These are phyloP conservation scores for Hephaestus fuliginosus DNA, from an alignment of 2,797 vertebrate genomes.

Conservation along the genomic window DNA sequence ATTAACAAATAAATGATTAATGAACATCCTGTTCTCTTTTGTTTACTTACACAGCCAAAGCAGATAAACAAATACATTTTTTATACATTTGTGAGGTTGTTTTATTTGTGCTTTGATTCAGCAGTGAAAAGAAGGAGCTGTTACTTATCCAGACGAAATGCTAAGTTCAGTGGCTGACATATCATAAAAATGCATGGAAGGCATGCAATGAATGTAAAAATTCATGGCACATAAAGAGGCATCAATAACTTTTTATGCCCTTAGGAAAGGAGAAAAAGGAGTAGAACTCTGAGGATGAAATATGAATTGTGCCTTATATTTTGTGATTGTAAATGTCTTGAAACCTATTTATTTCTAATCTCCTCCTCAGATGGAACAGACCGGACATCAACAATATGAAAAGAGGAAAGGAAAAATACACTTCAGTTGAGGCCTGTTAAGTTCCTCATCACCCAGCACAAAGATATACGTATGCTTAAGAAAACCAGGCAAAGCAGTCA, in stretches of 20 bases:
- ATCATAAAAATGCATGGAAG: conserved; percentile 12
- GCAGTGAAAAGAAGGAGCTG: background rate
- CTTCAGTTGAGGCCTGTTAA: conserved; percentile 83
- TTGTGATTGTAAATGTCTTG: conserved; percentile 37
- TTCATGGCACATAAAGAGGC: conserved; percentile 12
- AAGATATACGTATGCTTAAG: conserved; percentile 82
- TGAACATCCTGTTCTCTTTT: background rate
- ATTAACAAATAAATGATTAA: background rate
- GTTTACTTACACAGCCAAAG: background rate
- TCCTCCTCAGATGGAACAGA: conserved; percentile 92
- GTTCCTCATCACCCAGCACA: conserved; percentile 85
- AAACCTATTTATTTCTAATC: conserved; percentile 46
- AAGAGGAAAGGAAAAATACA: conserved; percentile 79
- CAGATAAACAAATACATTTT: background rate
- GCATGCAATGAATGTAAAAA: conserved; percentile 16
- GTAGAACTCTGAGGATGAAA: conserved; percentile 5
- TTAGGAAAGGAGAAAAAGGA: background rate
- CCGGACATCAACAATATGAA: conserved; percentile 96
- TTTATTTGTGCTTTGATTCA: background rate
- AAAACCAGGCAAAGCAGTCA: conserved; percentile 85
- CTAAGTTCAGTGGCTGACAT: background rate
- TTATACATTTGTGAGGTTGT: background rate
- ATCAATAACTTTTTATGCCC: conserved; percentile 18
- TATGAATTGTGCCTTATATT: conserved; percentile 1
- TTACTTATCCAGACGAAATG: conserved; percentile 6